Evolutionary conservation across 2,888 invertebrate genomes (phyloP), one percentile per base, ranked within the genome.

Genomic region (Drosophila meridionalis): DNA sequence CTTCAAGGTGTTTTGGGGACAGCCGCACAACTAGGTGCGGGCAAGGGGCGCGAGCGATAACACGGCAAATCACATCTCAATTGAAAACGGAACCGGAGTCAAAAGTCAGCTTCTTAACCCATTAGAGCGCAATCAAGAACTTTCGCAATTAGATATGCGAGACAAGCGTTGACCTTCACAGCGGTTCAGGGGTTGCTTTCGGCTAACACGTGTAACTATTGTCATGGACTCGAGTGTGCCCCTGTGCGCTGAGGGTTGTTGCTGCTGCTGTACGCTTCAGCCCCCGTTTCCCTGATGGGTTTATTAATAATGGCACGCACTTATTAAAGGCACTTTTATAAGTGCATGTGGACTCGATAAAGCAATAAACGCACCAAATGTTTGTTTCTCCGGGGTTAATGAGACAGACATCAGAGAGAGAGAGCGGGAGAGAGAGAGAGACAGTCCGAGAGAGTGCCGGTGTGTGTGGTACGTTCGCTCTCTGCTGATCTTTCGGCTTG

Each of bases 41-140:
- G 62, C 20, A 20, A 20, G 64, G 58, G 57, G 58, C 62, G 20
- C 61, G 34, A 53, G 20, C 60, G 61, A 60, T 61, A 76, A 58
- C 32, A 40, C 28, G 9, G 12, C 20, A 12, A 55, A 57, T 34
- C 32, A 32, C 59, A 69, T 73, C 67, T 59, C 43, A 55, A 52
- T 50, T 20, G 34, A 12, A 48, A 50, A 20, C 32, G 32, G 6
- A 32, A 52, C 20, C 40, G 7, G 43, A 57, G 76, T 69, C 80
- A 87, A 76, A 81, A 86, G 76, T 80, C 76, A 75, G 71, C 53
- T 69, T 70, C 82, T 89, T 85, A 85, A 85, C 84, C 88, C 84
- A 85, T 89, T 85, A 85, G 87, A 69, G 85, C 63, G 80, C 80
- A 89, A 85, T 89, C 82, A 85, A 82, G 79, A 68, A 82, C 84